Percentiles rank a stretch among this genome's conserved stretches.
These are phyloP conservation scores for Drosophila hydei DNA, from an alignment of 1,140 invertebrate species.

Conservation along the genomic window DNA sequence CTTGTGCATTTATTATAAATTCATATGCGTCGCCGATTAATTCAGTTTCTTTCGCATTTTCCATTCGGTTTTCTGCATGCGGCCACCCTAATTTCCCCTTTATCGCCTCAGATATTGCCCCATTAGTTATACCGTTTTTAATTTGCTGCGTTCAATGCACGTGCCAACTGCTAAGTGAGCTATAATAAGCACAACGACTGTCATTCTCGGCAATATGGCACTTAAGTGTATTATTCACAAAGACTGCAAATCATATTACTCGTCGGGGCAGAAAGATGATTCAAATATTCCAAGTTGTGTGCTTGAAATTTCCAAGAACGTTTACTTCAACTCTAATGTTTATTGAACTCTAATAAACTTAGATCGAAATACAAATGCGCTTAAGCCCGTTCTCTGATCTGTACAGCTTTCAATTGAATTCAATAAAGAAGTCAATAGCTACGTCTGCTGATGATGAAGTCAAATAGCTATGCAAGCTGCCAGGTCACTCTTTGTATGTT, in stretches of 20 bases:
- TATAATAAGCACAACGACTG: slow-evolving; percentile 23
- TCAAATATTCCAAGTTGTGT: background rate
- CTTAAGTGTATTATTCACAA: slow-evolving; percentile 11
- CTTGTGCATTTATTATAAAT: slow-evolving; percentile 68
- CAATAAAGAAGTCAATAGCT: too few species aligned
- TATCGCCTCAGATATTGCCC: slow-evolving; percentile 21
- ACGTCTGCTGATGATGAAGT: too few species aligned
- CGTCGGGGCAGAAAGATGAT: background rate
- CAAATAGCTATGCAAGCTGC: too few species aligned
- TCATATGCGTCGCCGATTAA: slow-evolving; percentile 78
- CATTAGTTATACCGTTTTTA: slow-evolving; percentile 78
- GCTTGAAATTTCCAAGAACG: too few species aligned
- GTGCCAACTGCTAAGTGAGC: slow-evolving; percentile 44
- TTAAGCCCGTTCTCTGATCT: too few species aligned
- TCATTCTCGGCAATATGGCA: slow-evolving; percentile 37
- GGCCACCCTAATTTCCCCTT: background rate
- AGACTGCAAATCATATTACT: background rate
- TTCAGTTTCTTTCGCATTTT: slow-evolving; percentile 63
- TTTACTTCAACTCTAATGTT: too few species aligned
- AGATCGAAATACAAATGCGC: too few species aligned
- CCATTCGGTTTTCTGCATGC: slow-evolving; percentile 1
- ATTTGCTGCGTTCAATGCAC: slow-evolving; percentile 71
- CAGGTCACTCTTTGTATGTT: too few species aligned
- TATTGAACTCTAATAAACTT: too few species aligned
- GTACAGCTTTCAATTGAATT: too few species aligned